Conservation (phyloP, 2,797 vertebrate species). For the Myripristis jacobus region DNA sequence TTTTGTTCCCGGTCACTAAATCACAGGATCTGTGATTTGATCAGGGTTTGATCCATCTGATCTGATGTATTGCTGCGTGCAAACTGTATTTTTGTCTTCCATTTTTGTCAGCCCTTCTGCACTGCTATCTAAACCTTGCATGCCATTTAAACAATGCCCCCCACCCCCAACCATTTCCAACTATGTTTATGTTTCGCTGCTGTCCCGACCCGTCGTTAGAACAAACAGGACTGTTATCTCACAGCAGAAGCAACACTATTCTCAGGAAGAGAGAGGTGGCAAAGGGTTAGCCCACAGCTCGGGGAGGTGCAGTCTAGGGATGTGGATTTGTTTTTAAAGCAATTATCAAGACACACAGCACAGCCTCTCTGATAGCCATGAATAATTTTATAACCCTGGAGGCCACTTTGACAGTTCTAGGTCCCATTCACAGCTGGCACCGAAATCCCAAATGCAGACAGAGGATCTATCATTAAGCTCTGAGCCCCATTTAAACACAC, state of each 20-base stretch:
- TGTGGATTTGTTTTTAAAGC: conserved; percentile 15
- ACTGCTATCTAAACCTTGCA: conserved; percentile 18
- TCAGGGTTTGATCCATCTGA: background rate
- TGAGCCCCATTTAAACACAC: background rate
- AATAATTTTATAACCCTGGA: background rate
- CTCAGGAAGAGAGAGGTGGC: conserved; percentile 41
- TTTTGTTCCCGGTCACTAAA: background rate
- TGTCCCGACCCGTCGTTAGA: conserved; percentile 46
- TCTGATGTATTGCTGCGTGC: too few species aligned
- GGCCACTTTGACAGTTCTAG: background rate
- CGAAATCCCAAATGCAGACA: conserved; percentile 10
- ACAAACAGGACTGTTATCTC: conserved; percentile 56
- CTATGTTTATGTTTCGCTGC: conserved; percentile 51
- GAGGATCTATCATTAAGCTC: conserved; percentile 20
- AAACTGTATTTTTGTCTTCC: conserved; percentile 8
- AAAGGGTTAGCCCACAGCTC: conserved; percentile 28
- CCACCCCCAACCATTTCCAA: conserved; percentile 1
- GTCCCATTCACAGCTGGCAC: background rate
- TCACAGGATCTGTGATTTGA: background rate
- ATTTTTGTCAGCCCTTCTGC: background rate
- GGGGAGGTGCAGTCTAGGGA: conserved; percentile 21
- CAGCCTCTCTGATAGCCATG: background rate
- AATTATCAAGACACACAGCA: conserved; percentile 23
- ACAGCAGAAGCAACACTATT: conserved; percentile 46
- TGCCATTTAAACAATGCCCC: conserved; percentile 26